A percentile compares a stretch with the other conserved stretches of the same genome.
Evolutionary conservation across 64 coral and sea anemone species (phyloP).

Genomic region (Acropora tenuis): DNA sequence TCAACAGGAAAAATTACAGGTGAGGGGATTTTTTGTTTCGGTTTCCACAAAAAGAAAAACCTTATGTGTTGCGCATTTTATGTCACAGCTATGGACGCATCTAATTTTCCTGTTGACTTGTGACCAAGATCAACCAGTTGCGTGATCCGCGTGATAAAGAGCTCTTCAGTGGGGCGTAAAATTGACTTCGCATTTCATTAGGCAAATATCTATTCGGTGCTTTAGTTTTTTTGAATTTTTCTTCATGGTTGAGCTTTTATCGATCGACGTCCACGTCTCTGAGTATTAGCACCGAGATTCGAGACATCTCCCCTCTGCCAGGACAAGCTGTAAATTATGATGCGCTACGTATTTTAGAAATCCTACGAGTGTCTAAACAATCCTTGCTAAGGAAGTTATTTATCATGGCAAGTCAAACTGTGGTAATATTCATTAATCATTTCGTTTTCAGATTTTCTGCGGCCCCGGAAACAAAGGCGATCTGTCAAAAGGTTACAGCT

Average conservation of each 20-base stretch:
- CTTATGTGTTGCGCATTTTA: neutral
- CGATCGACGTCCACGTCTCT: no score
- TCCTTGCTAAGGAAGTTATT: neutral
- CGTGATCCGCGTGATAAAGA: neutral
- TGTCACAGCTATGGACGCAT: neutral
- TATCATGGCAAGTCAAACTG: neutral
- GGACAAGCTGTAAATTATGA: neutral
- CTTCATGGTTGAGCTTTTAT: slow-evolving; percentile 9
- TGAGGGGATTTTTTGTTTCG: neutral
- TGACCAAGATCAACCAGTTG: neutral
- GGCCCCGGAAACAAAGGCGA: slow-evolving; percentile 16
- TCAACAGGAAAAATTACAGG: slow-evolving; percentile 34
- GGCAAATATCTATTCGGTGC: neutral
- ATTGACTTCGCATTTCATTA: neutral
- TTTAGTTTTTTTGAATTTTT: neutral
- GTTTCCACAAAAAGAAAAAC: neutral
- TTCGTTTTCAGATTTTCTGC: slow-evolving; percentile 48
- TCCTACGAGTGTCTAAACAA: neutral
- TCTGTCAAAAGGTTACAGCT: neutral
- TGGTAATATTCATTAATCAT: slow-evolving; percentile 3
- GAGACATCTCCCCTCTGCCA: neutral
- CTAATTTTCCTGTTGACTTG: neutral
- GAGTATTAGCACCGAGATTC: no score
- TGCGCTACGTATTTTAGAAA: neutral
- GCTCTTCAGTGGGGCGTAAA: neutral